These are phyloP conservation scores for Matsumyia berberina DNA, from an alignment of 2,888 invertebrate genomes.

Conservation along the genomic window DNA sequence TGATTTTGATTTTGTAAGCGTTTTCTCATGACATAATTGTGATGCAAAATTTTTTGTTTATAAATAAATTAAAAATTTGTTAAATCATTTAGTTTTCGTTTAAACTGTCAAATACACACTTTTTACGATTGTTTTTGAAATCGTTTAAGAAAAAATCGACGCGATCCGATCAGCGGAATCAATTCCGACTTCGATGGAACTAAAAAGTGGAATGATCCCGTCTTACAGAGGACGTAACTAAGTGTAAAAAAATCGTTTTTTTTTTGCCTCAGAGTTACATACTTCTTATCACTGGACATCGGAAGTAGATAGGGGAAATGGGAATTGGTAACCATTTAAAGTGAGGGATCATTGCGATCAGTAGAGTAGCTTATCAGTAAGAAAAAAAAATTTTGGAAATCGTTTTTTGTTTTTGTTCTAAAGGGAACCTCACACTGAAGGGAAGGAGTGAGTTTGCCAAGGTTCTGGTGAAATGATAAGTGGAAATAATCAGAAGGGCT, in stretches of 20 bases:
- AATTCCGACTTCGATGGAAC: constrained; percentile 21
- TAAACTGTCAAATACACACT: neutral
- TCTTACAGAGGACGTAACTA: neutral
- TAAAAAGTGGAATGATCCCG: constrained; percentile 20
- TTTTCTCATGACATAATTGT: neutral
- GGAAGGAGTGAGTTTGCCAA: no score
- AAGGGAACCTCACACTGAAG: constrained; percentile 3
- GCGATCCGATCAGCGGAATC: neutral
- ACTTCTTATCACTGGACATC: constrained; percentile 30
- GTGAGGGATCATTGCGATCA: constrained; percentile 14
- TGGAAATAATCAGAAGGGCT: no score
- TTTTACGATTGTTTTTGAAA: neutral
- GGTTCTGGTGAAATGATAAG: neutral
- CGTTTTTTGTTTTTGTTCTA: constrained; percentile 3
- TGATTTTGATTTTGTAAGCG: constrained; percentile 52
- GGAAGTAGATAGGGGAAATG: constrained; percentile 18
- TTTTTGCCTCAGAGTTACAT: neutral
- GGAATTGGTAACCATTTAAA: neutral
- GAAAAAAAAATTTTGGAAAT: neutral
- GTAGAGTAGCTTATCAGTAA: constrained; percentile 21
- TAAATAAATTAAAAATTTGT: neutral
- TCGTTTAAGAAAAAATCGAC: neutral
- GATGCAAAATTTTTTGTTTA: constrained; percentile 1
- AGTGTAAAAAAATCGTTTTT: neutral
- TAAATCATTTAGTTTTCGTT: constrained; percentile 16